These are phyloP conservation scores for Grapholita molesta DNA, from an alignment of 1,140 invertebrate species.

Conservation along the genomic window DNA sequence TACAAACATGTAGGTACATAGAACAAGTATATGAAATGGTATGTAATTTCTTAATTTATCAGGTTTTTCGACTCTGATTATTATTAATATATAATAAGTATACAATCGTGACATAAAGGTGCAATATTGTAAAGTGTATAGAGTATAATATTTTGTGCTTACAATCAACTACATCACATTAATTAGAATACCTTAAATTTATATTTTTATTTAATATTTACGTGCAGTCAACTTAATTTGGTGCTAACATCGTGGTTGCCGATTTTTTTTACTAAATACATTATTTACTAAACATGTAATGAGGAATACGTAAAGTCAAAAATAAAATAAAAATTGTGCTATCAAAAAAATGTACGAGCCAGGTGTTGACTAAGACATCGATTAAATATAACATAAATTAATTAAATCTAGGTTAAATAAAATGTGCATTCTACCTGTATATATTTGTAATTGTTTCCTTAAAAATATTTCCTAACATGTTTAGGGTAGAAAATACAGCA, in stretches of 20 bases:
- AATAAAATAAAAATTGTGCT: background rate
- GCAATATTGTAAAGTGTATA: constrained; percentile 13
- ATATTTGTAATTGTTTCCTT: background rate
- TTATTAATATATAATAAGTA: constrained; percentile 14
- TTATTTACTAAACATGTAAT: background rate
- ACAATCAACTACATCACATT: constrained; percentile 12
- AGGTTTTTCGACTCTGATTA: constrained; percentile 41
- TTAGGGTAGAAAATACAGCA: constrained; percentile 42
- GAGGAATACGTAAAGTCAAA: background rate
- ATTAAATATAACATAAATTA: background rate
- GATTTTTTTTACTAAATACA: background rate
- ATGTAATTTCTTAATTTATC: constrained; percentile 51
- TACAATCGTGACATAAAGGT: constrained; percentile 11
- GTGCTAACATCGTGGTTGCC: background rate
- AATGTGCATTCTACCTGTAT: background rate
- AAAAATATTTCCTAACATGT: background rate
- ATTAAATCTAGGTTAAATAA: background rate
- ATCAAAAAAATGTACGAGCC: background rate
- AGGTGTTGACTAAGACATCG: background rate
- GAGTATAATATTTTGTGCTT: constrained; percentile 13
- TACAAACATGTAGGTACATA: constrained; percentile 18
- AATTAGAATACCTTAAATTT: background rate
- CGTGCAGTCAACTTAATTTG: background rate
- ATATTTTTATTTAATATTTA: background rate
- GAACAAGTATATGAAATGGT: constrained; percentile 26